These are phyloP conservation scores for Cantharis flavilabris DNA, from an alignment of 2,888 invertebrate genomes.

Conservation along the genomic window DNA sequence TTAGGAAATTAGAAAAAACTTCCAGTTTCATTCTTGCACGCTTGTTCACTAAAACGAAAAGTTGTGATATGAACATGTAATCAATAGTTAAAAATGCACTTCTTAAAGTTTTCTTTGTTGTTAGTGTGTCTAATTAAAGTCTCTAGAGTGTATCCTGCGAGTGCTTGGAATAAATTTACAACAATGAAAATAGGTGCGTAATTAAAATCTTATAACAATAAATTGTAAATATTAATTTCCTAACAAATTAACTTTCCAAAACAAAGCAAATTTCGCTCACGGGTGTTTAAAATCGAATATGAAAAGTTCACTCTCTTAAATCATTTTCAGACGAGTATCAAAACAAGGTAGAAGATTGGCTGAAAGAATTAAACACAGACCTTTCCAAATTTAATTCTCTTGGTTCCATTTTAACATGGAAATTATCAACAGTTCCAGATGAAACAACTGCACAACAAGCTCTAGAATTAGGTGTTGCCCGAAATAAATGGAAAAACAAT, in stretches of 20 bases:
- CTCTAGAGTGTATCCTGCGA: not conserved
- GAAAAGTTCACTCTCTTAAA: not conserved
- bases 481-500: constrained; percentile 50
- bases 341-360: constrained; percentile 42
- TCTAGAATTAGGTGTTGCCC: constrained; percentile 38
- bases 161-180: not conserved
- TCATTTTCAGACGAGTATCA: constrained; percentile 40
- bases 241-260: not conserved
- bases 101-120: not conserved
- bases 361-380: constrained; percentile 40
- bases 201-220: not conserved
- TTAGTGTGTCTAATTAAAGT: not conserved
- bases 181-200: not conserved
- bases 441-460: constrained; percentile 37
- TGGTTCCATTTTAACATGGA: constrained; percentile 44
- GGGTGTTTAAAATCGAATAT: not conserved
- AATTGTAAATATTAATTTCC: not conserved
- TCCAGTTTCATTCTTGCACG: constrained; percentile 14
- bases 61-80: not conserved
- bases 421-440: constrained; percentile 38
- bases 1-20: constrained; percentile 19
- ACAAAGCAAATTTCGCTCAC: not conserved
- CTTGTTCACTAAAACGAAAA: not conserved
- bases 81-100: not conserved
- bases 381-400: constrained; percentile 43